These are phyloP conservation scores for Micrasema longulum DNA, from an alignment of 1,140 invertebrate genomes.

Conservation along the genomic window DNA sequence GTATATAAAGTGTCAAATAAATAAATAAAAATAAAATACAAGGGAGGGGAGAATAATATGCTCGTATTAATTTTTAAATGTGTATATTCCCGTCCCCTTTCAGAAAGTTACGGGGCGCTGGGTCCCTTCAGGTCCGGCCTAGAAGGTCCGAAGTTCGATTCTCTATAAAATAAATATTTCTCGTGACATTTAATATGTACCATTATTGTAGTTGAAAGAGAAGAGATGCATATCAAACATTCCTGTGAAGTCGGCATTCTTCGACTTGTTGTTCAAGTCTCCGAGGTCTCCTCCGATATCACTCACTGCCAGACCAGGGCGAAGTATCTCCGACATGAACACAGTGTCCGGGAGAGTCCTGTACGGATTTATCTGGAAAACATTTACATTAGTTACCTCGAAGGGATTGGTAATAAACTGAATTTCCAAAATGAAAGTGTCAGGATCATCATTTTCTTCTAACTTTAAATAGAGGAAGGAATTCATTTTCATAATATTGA, in stretches of 20 bases:
- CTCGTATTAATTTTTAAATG: too few relatives aligned
- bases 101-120: too few relatives aligned
- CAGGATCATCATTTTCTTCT: neutral
- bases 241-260: constrained; percentile 82
- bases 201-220: constrained; percentile 78
- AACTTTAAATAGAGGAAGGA: too few relatives aligned
- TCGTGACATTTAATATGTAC: too few relatives aligned
- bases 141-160: too few relatives aligned
- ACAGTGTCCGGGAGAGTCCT: constrained; percentile 91
- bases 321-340: constrained; percentile 77
- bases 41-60: too few relatives aligned
- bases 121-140: too few relatives aligned
- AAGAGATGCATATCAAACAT: constrained; percentile 91
- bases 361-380: constrained; percentile 87
- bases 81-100: too few relatives aligned
- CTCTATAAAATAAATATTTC: too few relatives aligned
- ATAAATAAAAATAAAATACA: too few relatives aligned
- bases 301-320: constrained; percentile 60
- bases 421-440: neutral
- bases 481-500: too few relatives aligned
- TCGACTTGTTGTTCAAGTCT: constrained; percentile 61
- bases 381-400: neutral
- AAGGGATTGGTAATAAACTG: neutral
- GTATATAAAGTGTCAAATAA: too few relatives aligned
- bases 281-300: constrained; percentile 42